These are phyloP conservation scores for Amphipyra tragopoginis DNA, from an alignment of 2,888 invertebrate species.

Conservation along the genomic window DNA sequence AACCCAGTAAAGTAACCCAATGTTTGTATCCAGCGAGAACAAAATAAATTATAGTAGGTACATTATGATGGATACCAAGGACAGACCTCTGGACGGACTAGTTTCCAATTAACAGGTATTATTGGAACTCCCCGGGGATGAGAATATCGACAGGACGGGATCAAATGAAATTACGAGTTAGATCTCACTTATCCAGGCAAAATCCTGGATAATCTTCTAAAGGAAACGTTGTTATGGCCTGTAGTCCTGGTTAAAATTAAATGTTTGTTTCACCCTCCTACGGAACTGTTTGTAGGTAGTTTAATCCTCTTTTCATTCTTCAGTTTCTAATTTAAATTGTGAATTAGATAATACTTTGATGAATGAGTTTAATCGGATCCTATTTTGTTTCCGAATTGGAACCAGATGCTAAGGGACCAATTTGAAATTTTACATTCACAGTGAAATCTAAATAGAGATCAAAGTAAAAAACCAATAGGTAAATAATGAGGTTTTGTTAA, in stretches of 20 bases:
- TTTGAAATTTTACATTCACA: too few relatives aligned
- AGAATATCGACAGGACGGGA: constrained; percentile 71
- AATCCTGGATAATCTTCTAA: constrained; percentile 68
- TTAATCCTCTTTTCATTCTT: constrained; percentile 34
- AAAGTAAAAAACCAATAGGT: too few relatives aligned
- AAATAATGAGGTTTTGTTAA: too few relatives aligned
- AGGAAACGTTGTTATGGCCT: constrained; percentile 55
- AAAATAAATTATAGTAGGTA: constrained; percentile 40
- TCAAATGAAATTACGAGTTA: constrained; percentile 74
- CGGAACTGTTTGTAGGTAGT: constrained; percentile 31
- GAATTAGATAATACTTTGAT: constrained; percentile 37
- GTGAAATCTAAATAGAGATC: too few relatives aligned
- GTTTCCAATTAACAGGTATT: constrained; percentile 79
- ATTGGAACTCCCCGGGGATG: constrained; percentile 62
- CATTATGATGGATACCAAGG: constrained; percentile 48
- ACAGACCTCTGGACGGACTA: constrained; percentile 62
- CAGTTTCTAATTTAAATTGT: constrained; percentile 50
- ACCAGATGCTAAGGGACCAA: too few relatives aligned
- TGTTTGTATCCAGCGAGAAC: constrained; percentile 29
- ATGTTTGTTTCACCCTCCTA: constrained; percentile 34
- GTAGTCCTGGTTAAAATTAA: constrained; percentile 40
- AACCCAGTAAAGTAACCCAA: constrained; percentile 8
- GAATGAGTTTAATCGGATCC: constrained; percentile 29
- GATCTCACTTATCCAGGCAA: constrained; percentile 64
- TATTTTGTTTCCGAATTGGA: background rate